These are phyloP conservation scores for Cephonodes hylas DNA, from an alignment of 2,888 invertebrate genomes.

Conservation along the genomic window DNA sequence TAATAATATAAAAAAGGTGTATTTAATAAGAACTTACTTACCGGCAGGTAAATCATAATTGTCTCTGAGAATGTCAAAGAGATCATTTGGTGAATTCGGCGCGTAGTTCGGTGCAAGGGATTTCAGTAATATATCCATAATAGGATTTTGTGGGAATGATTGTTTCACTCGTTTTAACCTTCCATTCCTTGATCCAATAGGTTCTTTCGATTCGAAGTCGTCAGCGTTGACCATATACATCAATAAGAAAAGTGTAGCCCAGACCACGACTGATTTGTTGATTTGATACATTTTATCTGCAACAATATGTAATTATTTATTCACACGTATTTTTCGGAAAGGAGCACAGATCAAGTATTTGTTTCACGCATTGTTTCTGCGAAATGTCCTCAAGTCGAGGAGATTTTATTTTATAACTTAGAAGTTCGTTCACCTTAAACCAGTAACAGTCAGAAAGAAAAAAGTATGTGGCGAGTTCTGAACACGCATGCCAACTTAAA, in stretches of 20 bases:
- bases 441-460: too few species aligned
- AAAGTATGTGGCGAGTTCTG: neutral
- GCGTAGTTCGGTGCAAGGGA: conserved; percentile 38
- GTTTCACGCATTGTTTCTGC: neutral
- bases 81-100: conserved; percentile 36
- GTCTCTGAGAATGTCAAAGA: conserved; percentile 49
- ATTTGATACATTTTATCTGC: neutral
- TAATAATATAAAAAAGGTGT: neutral
- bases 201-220: neutral
- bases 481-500: neutral
- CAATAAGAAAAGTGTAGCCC: neutral
- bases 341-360: neutral
- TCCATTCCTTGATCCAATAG: neutral
- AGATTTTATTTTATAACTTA: neutral
- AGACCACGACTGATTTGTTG: neutral
- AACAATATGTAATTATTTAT: neutral
- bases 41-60: conserved; percentile 46
- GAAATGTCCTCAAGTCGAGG: neutral
- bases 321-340: neutral
- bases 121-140: conserved; percentile 41
- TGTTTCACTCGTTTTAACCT: neutral
- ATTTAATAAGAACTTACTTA: conserved; percentile 23
- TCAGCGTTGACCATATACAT: neutral
- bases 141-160: conserved; percentile 38
- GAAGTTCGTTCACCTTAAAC: neutral